Evolutionary conservation across 2,888 invertebrate species (phyloP), one percentile per base, ranked within the genome.

Genomic region (Lasius fuliginosus): DNA sequence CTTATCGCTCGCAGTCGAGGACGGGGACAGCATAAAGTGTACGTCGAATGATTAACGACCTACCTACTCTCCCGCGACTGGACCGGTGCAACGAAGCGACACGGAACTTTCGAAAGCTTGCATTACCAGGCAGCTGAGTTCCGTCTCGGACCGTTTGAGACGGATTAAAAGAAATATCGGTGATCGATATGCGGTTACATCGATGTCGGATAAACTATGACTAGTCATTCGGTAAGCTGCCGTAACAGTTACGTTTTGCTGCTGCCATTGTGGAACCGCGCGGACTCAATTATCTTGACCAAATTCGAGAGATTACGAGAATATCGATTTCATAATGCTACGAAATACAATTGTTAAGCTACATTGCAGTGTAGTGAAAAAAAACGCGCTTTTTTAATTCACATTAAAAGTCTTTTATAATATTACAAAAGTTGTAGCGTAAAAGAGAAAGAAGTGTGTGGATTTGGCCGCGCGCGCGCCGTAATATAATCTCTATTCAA

Each of bases 21-120:
- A 77, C 77, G 83, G 56, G 23, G 79, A 62, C 49, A 23, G 84
- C 60, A 58, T 75, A 58, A n/a, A 79, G 73, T 79, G 85, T 64
- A 76, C 84, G 76, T 73, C 77, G 82, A 88, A 88, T 88, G 88
- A 88, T 88, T 88, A 88, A 88, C 88, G 88, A 88, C 77, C 74
- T 84, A 85, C 58, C 79, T 81, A 75, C 3, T 23, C 73, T 87
- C 83, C 60, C 53, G 65, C 69, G 79, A 56, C 58, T 46, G 82
- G 82, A 62, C 46, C 68, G 85, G 82, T 76, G 84, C 82, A 84
- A 83, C 87, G 87, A 83, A 87, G 83, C 85, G 74, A 68, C 73
- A 68, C 60, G 62, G 76, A 88, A 88, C 86, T 88, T 88, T 85
- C 88, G 81, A 83, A 82, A 82, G 84, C 81, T 49, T 60, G 71